These are phyloP conservation scores for Falcaria lacertinaria DNA, from an alignment of 2,888 invertebrate genomes.

Conservation along the genomic window DNA sequence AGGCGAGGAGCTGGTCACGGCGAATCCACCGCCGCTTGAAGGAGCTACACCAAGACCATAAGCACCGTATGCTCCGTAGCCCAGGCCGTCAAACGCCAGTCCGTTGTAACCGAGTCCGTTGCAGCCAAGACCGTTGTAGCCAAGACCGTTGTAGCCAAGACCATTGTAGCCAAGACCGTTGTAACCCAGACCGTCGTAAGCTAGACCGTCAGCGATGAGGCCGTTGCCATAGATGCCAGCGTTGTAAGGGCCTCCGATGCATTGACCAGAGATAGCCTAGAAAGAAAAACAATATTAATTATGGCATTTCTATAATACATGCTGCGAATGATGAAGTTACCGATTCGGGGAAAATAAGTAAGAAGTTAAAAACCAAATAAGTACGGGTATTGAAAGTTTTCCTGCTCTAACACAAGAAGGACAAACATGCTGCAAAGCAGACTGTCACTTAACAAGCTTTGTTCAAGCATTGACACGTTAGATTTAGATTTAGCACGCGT, in stretches of 20 bases:
- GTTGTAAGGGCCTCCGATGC: slow-evolving; percentile 7
- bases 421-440: too few species aligned
- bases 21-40: slow-evolving; percentile 26
- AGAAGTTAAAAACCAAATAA: too few species aligned
- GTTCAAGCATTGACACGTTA: too few species aligned
- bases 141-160: neutral
- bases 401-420: too few species aligned
- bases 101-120: neutral
- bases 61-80: slow-evolving; percentile 2
- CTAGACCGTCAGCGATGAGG: neutral
- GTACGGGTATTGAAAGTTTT: too few species aligned
- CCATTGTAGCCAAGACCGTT: neutral
- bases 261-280: slow-evolving; percentile 13
- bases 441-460: too few species aligned
- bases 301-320: too few species aligned
- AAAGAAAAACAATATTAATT: neutral
- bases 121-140: neutral
- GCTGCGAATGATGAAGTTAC: too few species aligned
- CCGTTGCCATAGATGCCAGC: neutral
- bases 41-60: slow-evolving; percentile 8
- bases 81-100: neutral
- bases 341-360: too few species aligned
- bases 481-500: too few species aligned
- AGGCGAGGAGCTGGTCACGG: slow-evolving; percentile 25
- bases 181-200: slow-evolving; percentile 10